Base-by-base conservation (phyloP, 2,888 invertebrate genomes). In the Eupithecia abbreviata region DNA sequence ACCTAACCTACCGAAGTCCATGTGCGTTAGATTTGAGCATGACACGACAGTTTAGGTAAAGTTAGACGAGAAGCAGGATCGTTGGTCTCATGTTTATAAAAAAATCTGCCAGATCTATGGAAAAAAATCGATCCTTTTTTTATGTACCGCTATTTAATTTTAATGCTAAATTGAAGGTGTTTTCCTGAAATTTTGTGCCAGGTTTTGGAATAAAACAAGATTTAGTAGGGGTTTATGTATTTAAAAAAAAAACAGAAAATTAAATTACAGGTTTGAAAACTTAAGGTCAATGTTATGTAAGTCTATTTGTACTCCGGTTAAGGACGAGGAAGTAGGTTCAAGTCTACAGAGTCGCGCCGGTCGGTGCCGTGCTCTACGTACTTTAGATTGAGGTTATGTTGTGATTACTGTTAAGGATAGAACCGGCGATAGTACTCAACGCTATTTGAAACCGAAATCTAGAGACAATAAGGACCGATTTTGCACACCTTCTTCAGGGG, bases 331-430 rank as follows among this genome's bases (percentile, higher is more conserved):
- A 81, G 77, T 62, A 62, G 58, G 58, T 71, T 72, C 73, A 74
- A 80, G 80, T 80, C 78, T 84, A 88, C 85, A 86, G 87, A 87
- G 89, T 87, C 88, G 91, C 90, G 87, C 89, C 91, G 90, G 89
- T 90, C 91, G 91, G 89, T 90, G 87, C 87, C 88, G 89, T 89
- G 89, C 88, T 88, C 88, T 91, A 91, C 90, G 87, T 91, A 91
- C 88, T 87, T 86, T 83, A 89, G 85, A 89, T 92, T 93, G 93
- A 94, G 95, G 95, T 94, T 95, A 95, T 95, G 94, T 95, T 95
- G 92, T 95, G 92, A 93, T 93, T 91, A 90, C 90, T 90, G 90
- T 92, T 92, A 89, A 88, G 87, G 86, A 87, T 86, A 90, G 89
- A 92, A 90, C 92, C 93, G 93, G 91, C 85, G 84, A 84, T 82